Percentiles rank a stretch among this genome's conserved stretches.
phyloP scores from a whole-genome alignment of 2,888 invertebrate species.

The Argyresthia goedartella region DNA sequence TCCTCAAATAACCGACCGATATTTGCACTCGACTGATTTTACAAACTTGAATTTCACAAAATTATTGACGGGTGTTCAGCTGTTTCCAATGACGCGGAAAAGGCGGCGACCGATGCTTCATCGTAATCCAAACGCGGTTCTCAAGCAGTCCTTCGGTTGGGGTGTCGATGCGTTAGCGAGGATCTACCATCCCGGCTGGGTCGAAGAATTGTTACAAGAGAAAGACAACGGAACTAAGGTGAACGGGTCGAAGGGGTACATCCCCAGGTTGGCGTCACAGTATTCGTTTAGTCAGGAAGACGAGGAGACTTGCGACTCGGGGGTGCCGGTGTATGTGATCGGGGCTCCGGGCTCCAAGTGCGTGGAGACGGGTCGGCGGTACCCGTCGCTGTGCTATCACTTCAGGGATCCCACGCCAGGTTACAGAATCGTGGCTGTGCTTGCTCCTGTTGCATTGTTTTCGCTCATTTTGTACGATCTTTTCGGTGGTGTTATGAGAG shows the following conservation, averaged over 20 bases:
- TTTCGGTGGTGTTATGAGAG: conserved; percentile 54
- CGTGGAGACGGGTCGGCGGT: conserved; percentile 36
- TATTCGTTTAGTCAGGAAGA: conserved; percentile 37
- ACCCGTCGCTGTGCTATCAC: conserved; percentile 41
- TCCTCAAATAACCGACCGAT: conserved; percentile 14
- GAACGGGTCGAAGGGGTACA: conserved; percentile 36
- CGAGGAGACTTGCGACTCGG: conserved; percentile 35
- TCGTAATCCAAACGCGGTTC: not conserved
- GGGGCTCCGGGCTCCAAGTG: conserved; percentile 44
- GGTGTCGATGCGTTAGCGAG: conserved; percentile 31
- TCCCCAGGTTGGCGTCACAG: conserved; percentile 41
- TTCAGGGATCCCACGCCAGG: conserved; percentile 47
- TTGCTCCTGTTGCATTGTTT: conserved; percentile 48
- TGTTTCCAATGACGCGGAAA: no score
- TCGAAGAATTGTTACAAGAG: conserved; percentile 14
- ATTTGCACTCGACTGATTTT: conserved; percentile 13
- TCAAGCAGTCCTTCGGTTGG: conserved; percentile 14
- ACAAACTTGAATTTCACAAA: conserved; percentile 9
- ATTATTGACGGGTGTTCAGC: not conserved
- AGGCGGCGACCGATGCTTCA: not conserved
- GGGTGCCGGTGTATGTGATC: conserved; percentile 33
- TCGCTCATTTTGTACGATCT: conserved; percentile 53
- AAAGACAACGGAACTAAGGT: conserved; percentile 7
- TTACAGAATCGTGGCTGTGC: conserved; percentile 46
- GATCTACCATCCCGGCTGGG: conserved; percentile 30